phyloP scores from a whole-genome alignment of 2,113 vertebrate genomes.

The Cacatua alba region DNA sequence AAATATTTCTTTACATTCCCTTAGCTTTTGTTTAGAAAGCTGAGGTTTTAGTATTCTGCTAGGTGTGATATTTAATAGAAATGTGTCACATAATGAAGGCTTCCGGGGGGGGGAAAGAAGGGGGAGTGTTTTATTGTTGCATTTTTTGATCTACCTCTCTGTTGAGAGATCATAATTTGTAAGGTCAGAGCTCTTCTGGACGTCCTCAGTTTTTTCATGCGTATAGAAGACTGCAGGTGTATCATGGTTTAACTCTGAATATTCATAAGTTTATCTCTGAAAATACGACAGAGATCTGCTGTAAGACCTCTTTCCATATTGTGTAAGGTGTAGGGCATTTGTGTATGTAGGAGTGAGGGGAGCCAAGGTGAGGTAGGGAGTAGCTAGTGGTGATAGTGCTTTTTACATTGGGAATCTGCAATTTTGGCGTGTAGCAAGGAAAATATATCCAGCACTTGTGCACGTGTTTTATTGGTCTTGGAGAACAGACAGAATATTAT shows the following conservation, averaged over 20 bases:
- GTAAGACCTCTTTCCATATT: background rate
- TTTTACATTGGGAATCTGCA: background rate
- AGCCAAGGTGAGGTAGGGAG: background rate
- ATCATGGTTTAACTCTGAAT: background rate
- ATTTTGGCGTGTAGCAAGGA: background rate
- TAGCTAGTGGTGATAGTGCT: rapidly evolving
- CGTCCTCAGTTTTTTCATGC: rapidly evolving
- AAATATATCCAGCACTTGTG: background rate
- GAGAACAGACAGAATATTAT: background rate
- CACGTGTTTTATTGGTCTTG: background rate
- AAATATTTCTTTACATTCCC: background rate
- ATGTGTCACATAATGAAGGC: background rate
- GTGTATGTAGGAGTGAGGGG: background rate
- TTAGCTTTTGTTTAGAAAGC: background rate
- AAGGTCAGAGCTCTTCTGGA: background rate
- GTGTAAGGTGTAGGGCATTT: background rate
- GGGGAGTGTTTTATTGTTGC: background rate
- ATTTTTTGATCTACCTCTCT: background rate
- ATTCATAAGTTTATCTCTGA: background rate
- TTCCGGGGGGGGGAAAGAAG: background rate
- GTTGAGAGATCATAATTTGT: background rate
- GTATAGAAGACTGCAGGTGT: background rate
- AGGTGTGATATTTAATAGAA: conserved; percentile 10
- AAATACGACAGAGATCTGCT: background rate
- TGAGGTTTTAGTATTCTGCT: conserved; percentile 32